Base-by-base conservation (phyloP, 2,797 vertebrate genomes). In the Melopsittacus undulatus region DNA sequence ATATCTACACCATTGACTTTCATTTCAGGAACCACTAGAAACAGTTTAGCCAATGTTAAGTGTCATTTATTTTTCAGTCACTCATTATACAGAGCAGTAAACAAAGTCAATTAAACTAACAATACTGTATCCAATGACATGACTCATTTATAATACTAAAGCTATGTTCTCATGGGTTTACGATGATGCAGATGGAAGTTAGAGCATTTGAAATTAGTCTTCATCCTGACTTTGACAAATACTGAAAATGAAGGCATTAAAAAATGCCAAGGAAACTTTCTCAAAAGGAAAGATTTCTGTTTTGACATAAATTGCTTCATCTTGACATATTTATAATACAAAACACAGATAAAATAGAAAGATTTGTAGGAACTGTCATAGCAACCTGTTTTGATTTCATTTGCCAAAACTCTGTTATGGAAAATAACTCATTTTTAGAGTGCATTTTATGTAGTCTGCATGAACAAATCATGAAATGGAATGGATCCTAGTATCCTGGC, bases 61-160 rank as follows among this genome's bases (percentile, higher is more conserved):
- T 49, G n/a, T 40, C 24, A n/a, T 96, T 97, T 96, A 95, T 97
- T 96, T 92, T 83, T 73, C 63, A 87, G 43, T 34, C 74, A 51
- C 24, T 79, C 74, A 38, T 46, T 82, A 76, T 10, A 94, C 74
- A 90, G 40, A 82, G 42, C 32, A 89, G 70, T n/a, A 94, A 92
- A 81, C 27, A 64, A 40, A 91, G 54, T 59, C 70, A 89, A 70
- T 92, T 94, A 84, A 83, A 72, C 49, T 75, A 90, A 86, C 69
- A 86, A 84, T 69, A 40, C 13, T 36, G n/a, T 64, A 83, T 66
- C 45, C 85, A 94, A 92, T 68, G 57, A 73, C 78, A 94, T 82
- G 49, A 70, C 19, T 91, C 73, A 82, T 90, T 90, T 91, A 52
- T 43, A 84, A 91, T 67, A 74, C 63, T 69, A 78, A 73, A 73